phyloP scores from a whole-genome alignment of 2,113 vertebrate species.

The Aspidoscelis tigris region DNA sequence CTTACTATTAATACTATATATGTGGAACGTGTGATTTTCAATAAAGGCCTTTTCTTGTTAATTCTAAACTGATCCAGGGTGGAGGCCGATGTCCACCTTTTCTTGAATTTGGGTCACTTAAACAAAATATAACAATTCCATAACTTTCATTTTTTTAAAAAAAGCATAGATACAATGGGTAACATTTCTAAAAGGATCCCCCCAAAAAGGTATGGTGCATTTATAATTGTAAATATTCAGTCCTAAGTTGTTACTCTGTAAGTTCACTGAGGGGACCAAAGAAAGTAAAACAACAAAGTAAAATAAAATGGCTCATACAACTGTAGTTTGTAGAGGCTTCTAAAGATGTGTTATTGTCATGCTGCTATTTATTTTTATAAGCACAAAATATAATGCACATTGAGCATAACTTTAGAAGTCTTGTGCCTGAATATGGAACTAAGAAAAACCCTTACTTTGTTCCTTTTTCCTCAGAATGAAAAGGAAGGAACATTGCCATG shows the following conservation, averaged over 20 bases:
- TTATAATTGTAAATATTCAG: conserved; percentile 45
- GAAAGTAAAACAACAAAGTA: background rate
- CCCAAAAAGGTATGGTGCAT: conserved; percentile 30
- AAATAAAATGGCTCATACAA: background rate
- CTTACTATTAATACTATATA: too few species aligned
- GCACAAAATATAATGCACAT: background rate
- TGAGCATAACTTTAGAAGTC: background rate
- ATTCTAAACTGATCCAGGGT: too few species aligned
- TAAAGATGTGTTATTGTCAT: background rate
- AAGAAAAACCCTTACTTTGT: background rate
- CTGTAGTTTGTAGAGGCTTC: background rate
- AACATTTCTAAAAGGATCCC: conserved; percentile 33
- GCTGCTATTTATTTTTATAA: background rate
- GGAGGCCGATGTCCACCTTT: too few species aligned
- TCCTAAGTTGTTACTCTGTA: conserved; percentile 29
- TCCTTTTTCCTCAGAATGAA: background rate
- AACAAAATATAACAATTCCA: conserved; percentile 41
- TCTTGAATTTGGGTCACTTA: too few species aligned
- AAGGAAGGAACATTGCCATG: background rate
- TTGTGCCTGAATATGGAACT: background rate
- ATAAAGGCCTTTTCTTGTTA: too few species aligned
- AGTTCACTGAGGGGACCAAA: conserved; percentile 38
- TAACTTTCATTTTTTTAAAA: conserved; percentile 47
- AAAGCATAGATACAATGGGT: conserved; percentile 24
- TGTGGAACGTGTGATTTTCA: too few species aligned